A percentile compares a stretch with the other conserved stretches of the same genome.
These are phyloP conservation scores for Lumbricus terrestris DNA, from an alignment of 2,888 invertebrate genomes.

Conservation along the genomic window DNA sequence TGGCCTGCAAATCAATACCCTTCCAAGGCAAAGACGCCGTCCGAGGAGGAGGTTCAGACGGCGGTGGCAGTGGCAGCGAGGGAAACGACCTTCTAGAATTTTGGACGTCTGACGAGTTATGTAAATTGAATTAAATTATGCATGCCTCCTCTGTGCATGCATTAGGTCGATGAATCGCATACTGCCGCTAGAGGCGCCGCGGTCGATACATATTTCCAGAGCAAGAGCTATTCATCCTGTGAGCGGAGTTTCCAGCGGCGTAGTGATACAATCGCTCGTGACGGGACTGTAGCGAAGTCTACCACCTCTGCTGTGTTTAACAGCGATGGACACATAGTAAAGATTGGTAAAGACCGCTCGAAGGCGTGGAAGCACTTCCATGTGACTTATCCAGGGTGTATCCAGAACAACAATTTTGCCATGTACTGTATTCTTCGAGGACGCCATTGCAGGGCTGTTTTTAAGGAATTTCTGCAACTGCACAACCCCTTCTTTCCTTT, in stretches of 20 bases:
- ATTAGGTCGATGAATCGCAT: not conserved
- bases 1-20: not conserved
- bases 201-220: not conserved
- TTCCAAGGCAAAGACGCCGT: not conserved
- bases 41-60: not conserved
- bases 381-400: not conserved
- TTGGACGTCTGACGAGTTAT: not conserved
- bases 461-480: no score
- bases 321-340: not conserved
- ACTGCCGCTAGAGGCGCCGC: not conserved
- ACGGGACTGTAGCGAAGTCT: not conserved
- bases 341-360: not conserved
- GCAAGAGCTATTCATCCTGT: not conserved
- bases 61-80: no score
- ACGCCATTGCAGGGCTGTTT: no score
- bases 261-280: not conserved
- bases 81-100: not conserved
- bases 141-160: not conserved
- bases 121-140: slow-evolving; percentile 3
- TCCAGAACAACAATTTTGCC: not conserved
- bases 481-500: no score
- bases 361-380: not conserved
- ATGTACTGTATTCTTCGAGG: not conserved
- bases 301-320: not conserved
- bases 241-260: not conserved